A percentile compares a stretch with the other conserved stretches of the same genome.
Conservation (phyloP, 2,888 invertebrate genomes). For the Latrodectus hesperus region DNA sequence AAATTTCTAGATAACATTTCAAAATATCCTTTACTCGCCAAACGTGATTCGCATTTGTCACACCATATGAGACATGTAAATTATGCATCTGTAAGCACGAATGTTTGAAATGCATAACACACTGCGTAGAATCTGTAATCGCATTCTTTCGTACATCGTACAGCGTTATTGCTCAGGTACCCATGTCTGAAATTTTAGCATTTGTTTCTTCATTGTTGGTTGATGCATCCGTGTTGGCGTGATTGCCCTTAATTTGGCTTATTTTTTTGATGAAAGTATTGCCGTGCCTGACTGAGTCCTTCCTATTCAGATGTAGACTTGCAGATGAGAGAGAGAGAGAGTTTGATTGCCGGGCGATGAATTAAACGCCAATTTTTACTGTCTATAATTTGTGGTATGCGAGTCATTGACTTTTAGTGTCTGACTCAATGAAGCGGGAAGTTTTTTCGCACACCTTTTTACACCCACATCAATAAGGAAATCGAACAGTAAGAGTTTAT, state of each 20-base stretch:
- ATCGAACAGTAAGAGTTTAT: neutral
- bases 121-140: too few species aligned
- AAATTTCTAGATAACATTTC: too few species aligned
- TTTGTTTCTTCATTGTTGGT: too few species aligned
- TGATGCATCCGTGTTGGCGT: neutral
- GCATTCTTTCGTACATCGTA: too few species aligned
- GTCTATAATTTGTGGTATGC: neutral
- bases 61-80: too few species aligned
- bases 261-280: neutral
- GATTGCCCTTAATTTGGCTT: slow-evolving; percentile 1
- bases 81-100: too few species aligned
- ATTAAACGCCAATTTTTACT: neutral
- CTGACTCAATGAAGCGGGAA: neutral
- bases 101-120: too few species aligned
- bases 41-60: too few species aligned
- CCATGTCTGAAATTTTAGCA: too few species aligned
- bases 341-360: neutral
- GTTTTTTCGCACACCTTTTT: neutral
- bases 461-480: slow-evolving; percentile 1
- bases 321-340: neutral
- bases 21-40: too few species aligned
- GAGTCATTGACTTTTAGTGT: slow-evolving; percentile 1
- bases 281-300: neutral
- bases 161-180: too few species aligned
- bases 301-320: neutral